phyloP scores from a whole-genome alignment of 2,113 vertebrate species.

The Zonotrichia leucophrys region DNA sequence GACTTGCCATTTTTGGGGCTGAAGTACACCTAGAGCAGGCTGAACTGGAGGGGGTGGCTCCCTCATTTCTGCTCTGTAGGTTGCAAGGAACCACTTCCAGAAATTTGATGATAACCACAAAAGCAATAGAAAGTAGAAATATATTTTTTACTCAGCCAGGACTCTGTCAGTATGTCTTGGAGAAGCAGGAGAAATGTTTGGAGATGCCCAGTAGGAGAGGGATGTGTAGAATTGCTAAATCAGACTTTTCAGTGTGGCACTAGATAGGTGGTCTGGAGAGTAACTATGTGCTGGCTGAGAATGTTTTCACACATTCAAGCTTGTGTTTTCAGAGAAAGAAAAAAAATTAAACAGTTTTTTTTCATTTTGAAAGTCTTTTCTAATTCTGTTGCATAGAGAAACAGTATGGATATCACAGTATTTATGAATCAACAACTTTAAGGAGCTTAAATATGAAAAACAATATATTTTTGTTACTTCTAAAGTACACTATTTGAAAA shows the following conservation, averaged over 20 bases:
- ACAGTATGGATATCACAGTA: neutral
- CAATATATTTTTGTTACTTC: neutral
- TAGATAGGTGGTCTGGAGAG: neutral
- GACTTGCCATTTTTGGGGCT: neutral
- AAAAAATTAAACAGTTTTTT: neutral
- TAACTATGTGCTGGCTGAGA: neutral
- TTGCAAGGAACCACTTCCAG: neutral
- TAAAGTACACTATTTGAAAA: neutral
- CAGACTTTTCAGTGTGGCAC: neutral
- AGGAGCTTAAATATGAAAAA: neutral
- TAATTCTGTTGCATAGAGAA: neutral
- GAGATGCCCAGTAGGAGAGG: neutral
- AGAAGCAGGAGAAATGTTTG: neutral
- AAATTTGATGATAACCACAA: neutral
- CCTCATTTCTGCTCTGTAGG: neutral
- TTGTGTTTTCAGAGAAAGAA: neutral
- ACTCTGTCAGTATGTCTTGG: neutral
- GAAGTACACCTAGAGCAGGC: neutral
- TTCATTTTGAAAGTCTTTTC: neutral
- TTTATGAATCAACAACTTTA: neutral
- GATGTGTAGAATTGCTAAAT: neutral
- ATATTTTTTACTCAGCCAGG: neutral
- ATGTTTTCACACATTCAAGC: neutral
- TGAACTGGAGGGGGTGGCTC: neutral
- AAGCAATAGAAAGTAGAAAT: neutral